Evolutionary conservation across 2,797 vertebrate species (phyloP).

Genomic region (Labeo calbasu): DNA sequence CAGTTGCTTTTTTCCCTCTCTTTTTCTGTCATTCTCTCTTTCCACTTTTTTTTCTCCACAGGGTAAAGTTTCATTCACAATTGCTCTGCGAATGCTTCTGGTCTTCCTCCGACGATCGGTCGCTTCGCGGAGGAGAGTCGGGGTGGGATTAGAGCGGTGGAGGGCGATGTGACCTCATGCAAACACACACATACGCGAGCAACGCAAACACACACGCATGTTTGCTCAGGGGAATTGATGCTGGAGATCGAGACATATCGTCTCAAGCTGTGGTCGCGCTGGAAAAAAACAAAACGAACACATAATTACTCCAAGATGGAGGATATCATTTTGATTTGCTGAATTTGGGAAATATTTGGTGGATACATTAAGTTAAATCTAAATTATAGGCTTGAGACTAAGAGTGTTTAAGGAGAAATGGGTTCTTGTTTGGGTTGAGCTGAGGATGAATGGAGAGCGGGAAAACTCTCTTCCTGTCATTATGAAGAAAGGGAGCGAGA

Average conservation of each 20-base stretch:
- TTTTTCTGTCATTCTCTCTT: conserved; percentile 43
- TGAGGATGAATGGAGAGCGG: conserved; percentile 52
- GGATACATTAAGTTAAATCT: conserved; percentile 57
- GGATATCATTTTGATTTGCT: conserved; percentile 62
- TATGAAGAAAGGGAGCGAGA: conserved; percentile 20
- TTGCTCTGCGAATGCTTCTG: conserved; percentile 44
- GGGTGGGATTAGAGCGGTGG: conserved; percentile 43
- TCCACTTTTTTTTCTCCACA: conserved; percentile 16
- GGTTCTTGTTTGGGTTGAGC: conserved; percentile 56
- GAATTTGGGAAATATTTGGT: conserved; percentile 62
- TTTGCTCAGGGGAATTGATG: conserved; percentile 28
- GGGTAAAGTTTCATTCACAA: conserved; percentile 54
- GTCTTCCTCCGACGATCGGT: conserved; percentile 52
- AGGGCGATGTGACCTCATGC: conserved; percentile 53
- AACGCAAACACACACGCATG: conserved; percentile 39
- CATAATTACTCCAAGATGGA: conserved; percentile 65
- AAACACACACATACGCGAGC: conserved; percentile 45
- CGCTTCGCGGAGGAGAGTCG: conserved; percentile 19
- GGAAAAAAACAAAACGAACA: conserved; percentile 57
- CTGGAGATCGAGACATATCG: conserved; percentile 52
- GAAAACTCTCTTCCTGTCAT: conserved; percentile 39
- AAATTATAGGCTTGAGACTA: conserved; percentile 63
- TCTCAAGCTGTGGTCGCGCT: conserved; percentile 59
- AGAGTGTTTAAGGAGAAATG: conserved; percentile 57
- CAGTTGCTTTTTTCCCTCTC: conserved; percentile 35